These are phyloP conservation scores for Nezara viridula DNA, from an alignment of 2,888 invertebrate genomes.

Conservation along the genomic window DNA sequence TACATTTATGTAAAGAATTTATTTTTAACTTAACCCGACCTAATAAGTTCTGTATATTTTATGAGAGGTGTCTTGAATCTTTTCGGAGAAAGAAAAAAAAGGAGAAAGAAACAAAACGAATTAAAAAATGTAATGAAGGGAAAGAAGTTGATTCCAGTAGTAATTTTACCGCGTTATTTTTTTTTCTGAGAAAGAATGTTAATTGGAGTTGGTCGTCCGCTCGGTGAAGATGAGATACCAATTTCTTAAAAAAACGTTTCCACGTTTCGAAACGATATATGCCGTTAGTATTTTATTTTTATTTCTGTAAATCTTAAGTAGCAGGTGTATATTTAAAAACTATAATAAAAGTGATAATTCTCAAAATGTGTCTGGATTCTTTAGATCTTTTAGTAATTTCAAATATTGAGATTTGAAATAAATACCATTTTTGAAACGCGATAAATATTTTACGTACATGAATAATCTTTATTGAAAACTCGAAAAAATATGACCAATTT, in stretches of 20 bases:
- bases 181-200: constrained; percentile 40
- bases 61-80: neutral
- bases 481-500: no score
- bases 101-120: neutral
- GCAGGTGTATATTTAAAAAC: no score
- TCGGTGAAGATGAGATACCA: constrained; percentile 19
- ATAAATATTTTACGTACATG: no score
- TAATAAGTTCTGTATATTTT: neutral
- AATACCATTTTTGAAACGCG: no score
- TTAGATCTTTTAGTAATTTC: neutral
- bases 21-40: no score
- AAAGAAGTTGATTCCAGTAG: constrained; percentile 46
- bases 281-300: neutral
- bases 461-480: no score
- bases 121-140: constrained; percentile 27
- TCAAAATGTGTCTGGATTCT: neutral
- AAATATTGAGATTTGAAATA: no score
- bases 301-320: neutral
- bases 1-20: no score
- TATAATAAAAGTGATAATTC: neutral
- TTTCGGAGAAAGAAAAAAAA: neutral
- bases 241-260: constrained; percentile 4
- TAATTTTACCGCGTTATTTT: constrained; percentile 43
- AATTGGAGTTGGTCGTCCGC: constrained; percentile 24
- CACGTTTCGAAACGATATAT: constrained; percentile 15